A percentile compares a stretch with the other conserved stretches of the same genome.
phyloP scores from a whole-genome alignment of 2,888 invertebrate genomes.

The Philhelius pedissequus region DNA sequence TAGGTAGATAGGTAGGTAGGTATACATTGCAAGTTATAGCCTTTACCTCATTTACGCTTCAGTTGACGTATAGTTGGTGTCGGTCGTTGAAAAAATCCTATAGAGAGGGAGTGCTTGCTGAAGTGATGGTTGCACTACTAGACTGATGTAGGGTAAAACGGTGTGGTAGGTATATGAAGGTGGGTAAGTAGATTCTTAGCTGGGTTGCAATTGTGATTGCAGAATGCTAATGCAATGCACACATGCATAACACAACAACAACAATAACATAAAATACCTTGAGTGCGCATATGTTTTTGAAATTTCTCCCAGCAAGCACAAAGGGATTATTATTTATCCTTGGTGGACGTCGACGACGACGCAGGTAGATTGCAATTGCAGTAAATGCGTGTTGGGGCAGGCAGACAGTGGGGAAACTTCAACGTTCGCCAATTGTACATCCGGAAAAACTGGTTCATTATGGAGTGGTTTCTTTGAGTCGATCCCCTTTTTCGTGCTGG shows the following conservation, averaged over 20 bases:
- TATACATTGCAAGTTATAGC: constrained; percentile 22
- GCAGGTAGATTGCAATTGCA: constrained; percentile 43
- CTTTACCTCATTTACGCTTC: constrained; percentile 63
- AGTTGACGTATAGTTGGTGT: constrained; percentile 22
- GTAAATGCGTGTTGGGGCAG: constrained; percentile 15
- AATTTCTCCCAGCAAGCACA: constrained; percentile 32
- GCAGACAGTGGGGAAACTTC: constrained; percentile 3
- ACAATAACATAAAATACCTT: not conserved
- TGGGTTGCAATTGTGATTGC: constrained; percentile 37
- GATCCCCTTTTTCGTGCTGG: constrained; percentile 38
- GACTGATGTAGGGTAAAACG: not conserved
- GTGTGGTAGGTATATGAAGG: not conserved
- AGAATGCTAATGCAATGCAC: constrained; percentile 48
- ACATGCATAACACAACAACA: constrained; percentile 19
- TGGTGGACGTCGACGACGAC: not conserved
- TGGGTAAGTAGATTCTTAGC: not conserved
- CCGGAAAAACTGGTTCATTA: constrained; percentile 66
- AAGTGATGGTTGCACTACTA: constrained; percentile 2
- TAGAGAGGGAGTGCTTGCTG: constrained; percentile 33
- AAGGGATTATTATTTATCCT: constrained; percentile 55
- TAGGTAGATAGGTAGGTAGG: not conserved
- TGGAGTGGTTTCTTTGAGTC: constrained; percentile 17
- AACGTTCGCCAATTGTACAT: constrained; percentile 42
- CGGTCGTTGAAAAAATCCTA: constrained; percentile 23
- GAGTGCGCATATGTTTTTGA: constrained; percentile 36